Conservation (phyloP, 23 tunicate genomes). For the Styela clava region DNA sequence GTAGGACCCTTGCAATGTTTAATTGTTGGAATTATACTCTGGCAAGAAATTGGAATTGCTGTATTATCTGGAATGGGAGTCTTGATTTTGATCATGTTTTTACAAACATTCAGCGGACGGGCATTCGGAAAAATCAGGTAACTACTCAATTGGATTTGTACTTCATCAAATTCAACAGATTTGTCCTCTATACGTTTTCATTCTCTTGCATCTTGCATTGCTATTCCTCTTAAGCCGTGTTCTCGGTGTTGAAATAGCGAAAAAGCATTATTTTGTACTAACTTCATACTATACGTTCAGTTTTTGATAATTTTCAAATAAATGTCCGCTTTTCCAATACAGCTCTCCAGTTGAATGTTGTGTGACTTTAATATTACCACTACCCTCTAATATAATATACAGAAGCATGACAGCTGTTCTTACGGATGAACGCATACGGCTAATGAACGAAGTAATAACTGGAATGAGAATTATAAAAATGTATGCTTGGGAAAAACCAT, state of each 20-base stretch:
- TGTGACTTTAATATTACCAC: no score
- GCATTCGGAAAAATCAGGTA: conserved; percentile 51
- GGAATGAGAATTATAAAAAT: conserved; percentile 67
- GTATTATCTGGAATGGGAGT: conserved; percentile 36
- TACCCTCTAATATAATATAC: no score
- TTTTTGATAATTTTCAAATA: no score
- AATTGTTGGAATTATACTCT: conserved; percentile 35
- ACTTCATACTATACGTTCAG: no score
- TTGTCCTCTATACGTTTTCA: no score
- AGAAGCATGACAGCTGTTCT: conserved; percentile 10
- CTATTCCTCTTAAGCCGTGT: no score
- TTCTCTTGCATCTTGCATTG: no score
- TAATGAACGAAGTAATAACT: conserved; percentile 59
- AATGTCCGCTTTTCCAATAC: no score
- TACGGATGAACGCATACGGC: conserved; percentile 48
- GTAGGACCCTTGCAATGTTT: conserved; percentile 43
- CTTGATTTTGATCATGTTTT: conserved; percentile 17
- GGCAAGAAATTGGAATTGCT: conserved; percentile 39
- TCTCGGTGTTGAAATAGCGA: no score
- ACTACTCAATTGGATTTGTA: neutral
- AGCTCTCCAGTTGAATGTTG: no score
- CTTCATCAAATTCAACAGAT: no score
- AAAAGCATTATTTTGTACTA: no score
- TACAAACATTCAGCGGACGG: conserved; percentile 41
- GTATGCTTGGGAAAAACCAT: conserved; percentile 75